These are phyloP conservation scores for Collichthys lucidus DNA, from an alignment of 2,113 vertebrate genomes.

Conservation along the genomic window DNA sequence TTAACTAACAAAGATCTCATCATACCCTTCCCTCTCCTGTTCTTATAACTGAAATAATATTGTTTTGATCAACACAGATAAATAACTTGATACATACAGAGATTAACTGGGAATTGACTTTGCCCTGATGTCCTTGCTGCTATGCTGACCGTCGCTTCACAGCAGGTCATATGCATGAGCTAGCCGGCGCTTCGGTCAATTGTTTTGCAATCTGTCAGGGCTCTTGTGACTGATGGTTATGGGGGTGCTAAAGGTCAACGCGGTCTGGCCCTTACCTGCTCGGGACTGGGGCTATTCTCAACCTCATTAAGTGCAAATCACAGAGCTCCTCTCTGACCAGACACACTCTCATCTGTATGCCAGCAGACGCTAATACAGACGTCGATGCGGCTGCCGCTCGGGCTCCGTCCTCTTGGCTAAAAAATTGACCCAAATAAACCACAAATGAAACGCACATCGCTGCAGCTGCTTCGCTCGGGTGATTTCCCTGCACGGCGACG, in stretches of 20 bases:
- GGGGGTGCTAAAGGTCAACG: constrained; percentile 61
- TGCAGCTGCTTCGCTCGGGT: constrained; percentile 22
- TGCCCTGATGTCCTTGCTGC: not conserved
- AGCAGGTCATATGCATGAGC: constrained; percentile 15
- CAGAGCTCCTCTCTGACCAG: constrained; percentile 47
- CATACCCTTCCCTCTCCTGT: not conserved
- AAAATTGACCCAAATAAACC: constrained; percentile 51
- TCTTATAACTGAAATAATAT: not conserved
- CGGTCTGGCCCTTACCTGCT: constrained; percentile 47
- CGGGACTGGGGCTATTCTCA: constrained; percentile 41
- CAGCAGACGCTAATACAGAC: constrained; percentile 54
- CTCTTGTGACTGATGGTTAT: constrained; percentile 59
- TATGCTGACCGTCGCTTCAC: not conserved
- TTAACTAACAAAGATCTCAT: too few species aligned
- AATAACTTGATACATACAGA: not conserved
- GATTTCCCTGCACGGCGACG: constrained; percentile 23
- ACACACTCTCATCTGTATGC: constrained; percentile 67
- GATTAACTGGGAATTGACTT: constrained; percentile 27
- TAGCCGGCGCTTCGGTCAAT: not conserved
- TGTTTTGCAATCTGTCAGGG: constrained; percentile 54
- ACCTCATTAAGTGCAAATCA: constrained; percentile 71
- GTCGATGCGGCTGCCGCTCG: constrained; percentile 33
- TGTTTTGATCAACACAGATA: not conserved
- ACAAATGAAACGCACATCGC: constrained; percentile 33
- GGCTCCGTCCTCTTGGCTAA: constrained; percentile 48